Base-by-base conservation (phyloP, 2,888 invertebrate species). In the Axea sp. region DNA sequence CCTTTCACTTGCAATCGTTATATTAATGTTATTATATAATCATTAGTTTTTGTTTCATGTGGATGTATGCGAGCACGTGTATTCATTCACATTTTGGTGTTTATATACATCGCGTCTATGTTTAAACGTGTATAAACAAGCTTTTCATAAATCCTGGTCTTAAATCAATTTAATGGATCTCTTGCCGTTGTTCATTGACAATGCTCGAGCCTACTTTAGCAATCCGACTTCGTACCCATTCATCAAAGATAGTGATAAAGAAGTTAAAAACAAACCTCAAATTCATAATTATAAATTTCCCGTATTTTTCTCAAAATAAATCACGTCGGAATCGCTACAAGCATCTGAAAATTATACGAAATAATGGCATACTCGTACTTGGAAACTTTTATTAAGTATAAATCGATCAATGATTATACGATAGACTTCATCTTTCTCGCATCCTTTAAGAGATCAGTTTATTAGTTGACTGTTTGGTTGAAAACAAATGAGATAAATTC, bases 21-120 rank as follows among this genome's bases (percentile, higher is more conserved):
- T 15, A 7, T 51, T n/a, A 14, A 9, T 30, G 39, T 68, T 41
- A 26, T 59, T 45, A 72, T 43, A 49, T 41, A 37, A 60, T 71
- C 55, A 4, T 60, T 49, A 53, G 19, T 64, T 41, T 0, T 37
- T 28, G 35, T 35, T 39, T n/a, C 39, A 71, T 59, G 64, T 49
- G 65, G 59, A 26, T 67, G 41, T 65, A 64, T 57, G 65, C 60
- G 60, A 35, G 65, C 59, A 60, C 65, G 43, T 47, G 60, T 60
- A 60, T 43, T 39, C 49, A 30, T 31, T 55, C 8, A 12, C 19
- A 2, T 51, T n/a, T 39, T 5, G 19, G 17, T 19, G 19, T 37
- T 31, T 68, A 51, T 59, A 51, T 41, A 68, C 9, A 31, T 26
- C 6, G 59, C 39, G 37, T 53, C 3, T 8, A 24, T 47, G 35